Base-by-base conservation (phyloP, 2,888 invertebrate genomes). In the Chrysomela aeneicollis region DNA sequence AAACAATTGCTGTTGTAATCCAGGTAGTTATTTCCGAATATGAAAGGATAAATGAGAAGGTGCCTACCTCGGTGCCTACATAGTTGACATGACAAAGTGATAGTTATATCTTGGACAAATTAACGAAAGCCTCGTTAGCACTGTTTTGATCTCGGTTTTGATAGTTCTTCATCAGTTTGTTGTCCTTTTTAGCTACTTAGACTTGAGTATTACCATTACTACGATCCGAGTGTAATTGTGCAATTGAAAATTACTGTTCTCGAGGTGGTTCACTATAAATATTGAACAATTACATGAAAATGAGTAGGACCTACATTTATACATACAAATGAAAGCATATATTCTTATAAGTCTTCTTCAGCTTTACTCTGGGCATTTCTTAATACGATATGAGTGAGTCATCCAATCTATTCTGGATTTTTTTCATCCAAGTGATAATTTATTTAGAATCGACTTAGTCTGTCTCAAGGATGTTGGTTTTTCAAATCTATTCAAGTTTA, bases 351-450 rank as follows among this genome's bases (percentile, higher is more conserved):
- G n/a, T n/a, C n/a, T n/a, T n/a, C n/a, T n/a, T n/a, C n/a, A n/a
- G n/a, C n/a, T n/a, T n/a, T n/a, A n/a, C n/a, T n/a, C 17, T 15
- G 18, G 1, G 0, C 26, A 19, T 54, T 54, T 15, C 35, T 10
- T 37, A 42, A n/a, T 32, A 55, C 22, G 21, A 42, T 55, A n/a
- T 42, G 19, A 18, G 8, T 55, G 42, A 55, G 55, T 55, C 55
- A 55, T 55, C 21, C 18, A n/a, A 51, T 26, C 19, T 22, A 55
- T 55, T 55, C 21, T 15, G 42, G 6, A 55, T 42, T 8, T 42
- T 54, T 22, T n/a, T 42, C n/a, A 55, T 55, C 37, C 42, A 37
- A 55, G 35, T 42, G 42, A 18, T 19, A 42, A 55, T 55, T 55
- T 21, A 42, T 21, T 55, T 26, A n/a, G 22, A 22, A 42, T 55